These are phyloP conservation scores for Podarcis siculus DNA, from an alignment of 2,797 vertebrate genomes.

Conservation along the genomic window DNA sequence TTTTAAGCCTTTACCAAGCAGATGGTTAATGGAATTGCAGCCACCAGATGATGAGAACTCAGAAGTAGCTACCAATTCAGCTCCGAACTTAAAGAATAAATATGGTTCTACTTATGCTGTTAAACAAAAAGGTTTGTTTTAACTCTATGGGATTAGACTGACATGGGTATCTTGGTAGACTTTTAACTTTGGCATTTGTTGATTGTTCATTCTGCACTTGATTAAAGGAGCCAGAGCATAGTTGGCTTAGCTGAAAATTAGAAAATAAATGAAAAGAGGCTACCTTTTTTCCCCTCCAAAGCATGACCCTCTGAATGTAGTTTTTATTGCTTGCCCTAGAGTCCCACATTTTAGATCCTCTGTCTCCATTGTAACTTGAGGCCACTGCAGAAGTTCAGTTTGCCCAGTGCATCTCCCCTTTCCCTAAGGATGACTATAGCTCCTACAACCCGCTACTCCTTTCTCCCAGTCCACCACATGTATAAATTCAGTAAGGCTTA, in stretches of 20 bases:
- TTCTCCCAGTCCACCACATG: not conserved
- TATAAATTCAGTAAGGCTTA: not conserved
- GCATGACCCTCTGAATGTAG: not conserved
- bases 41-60: slow-evolving; percentile 75
- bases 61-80: slow-evolving; percentile 76
- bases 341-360: not conserved
- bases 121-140: slow-evolving; percentile 23
- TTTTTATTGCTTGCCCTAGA: not conserved
- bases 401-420: not conserved
- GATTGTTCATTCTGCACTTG: not conserved
- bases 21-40: slow-evolving; percentile 67
- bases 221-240: not conserved
- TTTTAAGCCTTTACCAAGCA: slow-evolving; percentile 71
- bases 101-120: slow-evolving; percentile 50
- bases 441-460: not conserved
- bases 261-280: not conserved
- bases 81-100: slow-evolving; percentile 81
- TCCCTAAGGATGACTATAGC: not conserved
- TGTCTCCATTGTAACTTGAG: not conserved
- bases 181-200: not conserved
- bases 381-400: not conserved
- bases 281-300: not conserved
- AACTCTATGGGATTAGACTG: not conserved
- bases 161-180: not conserved
- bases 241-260: not conserved